Evolutionary conservation across 2,888 invertebrate species (phyloP).

Genomic region (Acanthacorydalis orientalis): DNA sequence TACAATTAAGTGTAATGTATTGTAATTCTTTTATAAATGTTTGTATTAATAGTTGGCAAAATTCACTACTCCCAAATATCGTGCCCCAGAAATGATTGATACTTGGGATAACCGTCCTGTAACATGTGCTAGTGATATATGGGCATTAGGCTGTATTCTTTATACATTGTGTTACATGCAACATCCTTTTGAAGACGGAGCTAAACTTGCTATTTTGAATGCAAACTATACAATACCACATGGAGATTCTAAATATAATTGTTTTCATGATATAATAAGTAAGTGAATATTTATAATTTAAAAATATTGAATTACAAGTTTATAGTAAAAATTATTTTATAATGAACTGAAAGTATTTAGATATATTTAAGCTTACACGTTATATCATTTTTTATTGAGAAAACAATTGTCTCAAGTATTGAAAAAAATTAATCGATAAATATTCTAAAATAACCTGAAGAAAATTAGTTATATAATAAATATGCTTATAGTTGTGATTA

Average conservation of each 20-base stretch:
- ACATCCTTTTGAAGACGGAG: conserved; percentile 93
- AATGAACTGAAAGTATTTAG: neutral
- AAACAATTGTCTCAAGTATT: no score
- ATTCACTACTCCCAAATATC: conserved; percentile 85
- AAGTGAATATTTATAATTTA: conserved; percentile 23
- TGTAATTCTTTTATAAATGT: conserved; percentile 17
- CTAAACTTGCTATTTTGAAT: conserved; percentile 91
- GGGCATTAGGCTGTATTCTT: conserved; percentile 94
- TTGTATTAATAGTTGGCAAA: conserved; percentile 38
- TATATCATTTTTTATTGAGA: no score
- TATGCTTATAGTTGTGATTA: no score
- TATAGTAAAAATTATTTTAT: conserved; percentile 1
- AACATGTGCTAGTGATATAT: conserved; percentile 79
- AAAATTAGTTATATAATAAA: no score
- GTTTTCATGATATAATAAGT: conserved; percentile 83
- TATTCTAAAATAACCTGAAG: no score
- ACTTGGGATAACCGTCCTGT: conserved; percentile 93
- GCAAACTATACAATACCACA: conserved; percentile 81
- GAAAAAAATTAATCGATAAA: no score
- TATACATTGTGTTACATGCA: conserved; percentile 82
- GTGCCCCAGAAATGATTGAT: conserved; percentile 96
- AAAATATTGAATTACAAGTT: conserved; percentile 4
- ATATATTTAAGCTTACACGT: neutral
- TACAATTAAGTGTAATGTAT: neutral
- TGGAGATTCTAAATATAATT: conserved; percentile 60